These are phyloP conservation scores for Camponotus vicinus DNA, from an alignment of 1,140 invertebrate species.

Conservation along the genomic window DNA sequence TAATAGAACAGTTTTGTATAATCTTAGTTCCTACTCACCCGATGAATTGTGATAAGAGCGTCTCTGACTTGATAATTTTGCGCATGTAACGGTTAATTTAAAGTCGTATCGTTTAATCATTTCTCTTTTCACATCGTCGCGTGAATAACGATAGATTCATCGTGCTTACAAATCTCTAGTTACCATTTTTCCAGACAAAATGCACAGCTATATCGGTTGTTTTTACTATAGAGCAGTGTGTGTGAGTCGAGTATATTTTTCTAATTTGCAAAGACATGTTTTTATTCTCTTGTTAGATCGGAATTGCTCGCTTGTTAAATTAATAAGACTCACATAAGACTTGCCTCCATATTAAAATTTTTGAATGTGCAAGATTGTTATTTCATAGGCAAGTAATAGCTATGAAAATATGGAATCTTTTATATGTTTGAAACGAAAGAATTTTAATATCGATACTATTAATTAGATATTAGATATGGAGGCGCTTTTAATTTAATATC, in stretches of 20 bases:
- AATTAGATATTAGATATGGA: neutral
- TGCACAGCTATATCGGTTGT: conserved; percentile 2
- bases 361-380: conserved; percentile 49
- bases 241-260: conserved; percentile 39
- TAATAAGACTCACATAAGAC: neutral
- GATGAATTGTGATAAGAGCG: conserved; percentile 46
- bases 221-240: neutral
- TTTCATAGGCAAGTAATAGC: conserved; percentile 17
- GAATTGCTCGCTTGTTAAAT: conserved; percentile 19
- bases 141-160: neutral
- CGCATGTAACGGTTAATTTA: conserved; percentile 32
- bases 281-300: conserved; percentile 24
- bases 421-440: conserved; percentile 38
- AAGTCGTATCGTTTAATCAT: neutral
- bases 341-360: conserved; percentile 35
- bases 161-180: neutral
- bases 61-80: conserved; percentile 29
- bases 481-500: neutral
- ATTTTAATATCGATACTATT: conserved; percentile 39
- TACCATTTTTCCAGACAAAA: conserved; percentile 13
- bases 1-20: conserved; percentile 32
- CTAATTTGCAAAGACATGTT: conserved; percentile 26
- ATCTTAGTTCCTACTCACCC: conserved; percentile 46
- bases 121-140: neutral
- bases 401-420: neutral